Conservation (phyloP, 23 tunicate species). For the Corella eumyota region DNA sequence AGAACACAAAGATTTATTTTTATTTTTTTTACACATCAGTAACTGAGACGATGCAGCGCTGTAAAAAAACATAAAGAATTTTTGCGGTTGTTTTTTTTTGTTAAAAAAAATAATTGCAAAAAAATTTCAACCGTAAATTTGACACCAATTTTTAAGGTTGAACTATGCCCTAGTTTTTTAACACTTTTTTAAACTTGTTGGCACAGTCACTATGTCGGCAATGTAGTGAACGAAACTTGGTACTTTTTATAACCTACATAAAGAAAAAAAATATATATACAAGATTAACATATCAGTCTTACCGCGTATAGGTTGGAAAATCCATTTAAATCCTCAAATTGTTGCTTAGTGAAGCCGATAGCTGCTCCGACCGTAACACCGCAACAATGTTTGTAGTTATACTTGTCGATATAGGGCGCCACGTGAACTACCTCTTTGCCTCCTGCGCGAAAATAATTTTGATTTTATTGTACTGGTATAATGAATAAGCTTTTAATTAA, state of each 20-base stretch:
- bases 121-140: too few species aligned
- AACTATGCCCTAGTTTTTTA: too few species aligned
- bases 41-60: too few species aligned
- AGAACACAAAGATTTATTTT: too few species aligned
- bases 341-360: conserved; percentile 17
- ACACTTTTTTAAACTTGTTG: too few species aligned
- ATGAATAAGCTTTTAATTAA: background rate
- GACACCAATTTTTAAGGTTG: too few species aligned
- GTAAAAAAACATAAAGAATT: too few species aligned
- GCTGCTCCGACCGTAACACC: conserved; percentile 55
- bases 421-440: conserved; percentile 29
- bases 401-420: conserved; percentile 39
- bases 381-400: conserved; percentile 38
- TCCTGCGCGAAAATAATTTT: conserved; percentile 2
- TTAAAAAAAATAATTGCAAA: too few species aligned
- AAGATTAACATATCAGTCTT: too few species aligned
- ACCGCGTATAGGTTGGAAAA: conserved; percentile 56
- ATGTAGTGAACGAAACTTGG: background rate
- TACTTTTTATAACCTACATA: background rate
- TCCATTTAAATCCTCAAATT: conserved; percentile 36
- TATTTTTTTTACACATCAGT: too few species aligned
- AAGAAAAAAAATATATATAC: background rate
- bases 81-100: too few species aligned
- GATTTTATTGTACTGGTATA: background rate
- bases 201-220: too few species aligned